Percentiles rank a stretch among this genome's conserved stretches.
These are phyloP conservation scores for Noctua comes DNA, from an alignment of 2,888 invertebrate species.

Conservation along the genomic window DNA sequence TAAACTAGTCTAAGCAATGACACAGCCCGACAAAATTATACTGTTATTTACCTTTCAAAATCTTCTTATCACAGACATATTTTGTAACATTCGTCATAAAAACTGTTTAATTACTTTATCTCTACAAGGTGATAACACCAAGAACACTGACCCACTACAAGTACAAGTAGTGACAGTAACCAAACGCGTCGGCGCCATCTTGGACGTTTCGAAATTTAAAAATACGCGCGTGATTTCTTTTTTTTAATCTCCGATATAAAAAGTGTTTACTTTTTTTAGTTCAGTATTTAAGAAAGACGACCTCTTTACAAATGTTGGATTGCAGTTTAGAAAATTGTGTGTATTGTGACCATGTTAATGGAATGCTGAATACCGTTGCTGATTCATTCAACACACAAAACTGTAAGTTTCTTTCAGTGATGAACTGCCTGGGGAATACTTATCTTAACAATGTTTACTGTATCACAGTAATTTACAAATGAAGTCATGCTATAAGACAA, in stretches of 20 bases:
- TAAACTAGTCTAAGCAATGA: not conserved
- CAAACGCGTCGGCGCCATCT: conserved; percentile 48
- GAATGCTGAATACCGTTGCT: not conserved
- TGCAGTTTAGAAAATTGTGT: conserved; percentile 5
- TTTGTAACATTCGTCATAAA: conserved; percentile 55
- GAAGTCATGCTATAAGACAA: too few relatives aligned
- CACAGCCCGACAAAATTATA: not conserved
- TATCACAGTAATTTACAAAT: not conserved
- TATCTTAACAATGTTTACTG: not conserved
- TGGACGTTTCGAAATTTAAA: conserved; percentile 47
- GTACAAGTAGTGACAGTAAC: conserved; percentile 33
- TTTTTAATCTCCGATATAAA: not conserved
- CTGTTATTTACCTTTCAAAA: conserved; percentile 38
- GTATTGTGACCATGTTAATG: not conserved
- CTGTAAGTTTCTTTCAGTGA: not conserved
- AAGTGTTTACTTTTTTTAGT: not conserved
- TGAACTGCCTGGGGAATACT: not conserved
- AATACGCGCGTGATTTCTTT: not conserved
- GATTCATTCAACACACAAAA: not conserved
- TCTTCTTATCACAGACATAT: conserved; percentile 61
- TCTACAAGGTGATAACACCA: conserved; percentile 56
- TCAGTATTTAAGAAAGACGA: not conserved
- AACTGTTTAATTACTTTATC: conserved; percentile 66
- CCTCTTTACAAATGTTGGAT: conserved; percentile 6
- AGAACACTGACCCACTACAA: conserved; percentile 60